phyloP scores from a whole-genome alignment of 2,888 invertebrate species.

The Sarcophaga rosellei region DNA sequence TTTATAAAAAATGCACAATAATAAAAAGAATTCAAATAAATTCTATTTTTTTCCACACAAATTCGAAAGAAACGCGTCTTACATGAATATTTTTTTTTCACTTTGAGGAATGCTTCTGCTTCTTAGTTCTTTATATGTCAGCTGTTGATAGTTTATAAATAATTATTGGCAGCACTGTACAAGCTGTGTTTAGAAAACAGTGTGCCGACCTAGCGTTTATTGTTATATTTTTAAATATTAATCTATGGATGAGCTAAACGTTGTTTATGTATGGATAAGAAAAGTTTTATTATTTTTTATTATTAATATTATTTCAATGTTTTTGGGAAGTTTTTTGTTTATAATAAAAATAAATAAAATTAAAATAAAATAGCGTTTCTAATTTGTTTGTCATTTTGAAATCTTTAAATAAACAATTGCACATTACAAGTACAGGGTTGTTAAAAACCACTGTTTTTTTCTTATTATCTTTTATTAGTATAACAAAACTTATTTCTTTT shows the following conservation, averaged over 20 bases:
- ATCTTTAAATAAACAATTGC: no score
- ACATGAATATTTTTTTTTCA: background rate
- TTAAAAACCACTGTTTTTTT: background rate
- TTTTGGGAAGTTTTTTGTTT: no score
- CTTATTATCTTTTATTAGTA: background rate
- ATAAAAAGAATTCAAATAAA: no score
- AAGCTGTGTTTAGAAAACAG: background rate
- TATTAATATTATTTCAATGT: no score
- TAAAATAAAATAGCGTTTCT: background rate
- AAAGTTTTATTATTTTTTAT: no score
- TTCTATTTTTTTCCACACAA: constrained; percentile 3
- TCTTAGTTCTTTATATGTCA: background rate
- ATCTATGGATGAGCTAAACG: no score
- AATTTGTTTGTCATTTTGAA: background rate
- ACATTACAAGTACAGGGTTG: no score
- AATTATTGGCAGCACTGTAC: background rate
- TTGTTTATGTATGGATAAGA: no score
- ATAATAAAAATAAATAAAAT: no score
- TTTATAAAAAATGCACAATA: background rate
- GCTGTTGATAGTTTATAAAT: background rate
- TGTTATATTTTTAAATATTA: background rate
- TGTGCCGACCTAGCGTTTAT: background rate
- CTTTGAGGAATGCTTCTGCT: constrained; percentile 21
- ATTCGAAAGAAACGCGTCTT: constrained; percentile 27
- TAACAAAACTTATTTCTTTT: background rate